Evolutionary conservation across 2,888 invertebrate genomes (phyloP).

Genomic region (Smittia sp.): DNA sequence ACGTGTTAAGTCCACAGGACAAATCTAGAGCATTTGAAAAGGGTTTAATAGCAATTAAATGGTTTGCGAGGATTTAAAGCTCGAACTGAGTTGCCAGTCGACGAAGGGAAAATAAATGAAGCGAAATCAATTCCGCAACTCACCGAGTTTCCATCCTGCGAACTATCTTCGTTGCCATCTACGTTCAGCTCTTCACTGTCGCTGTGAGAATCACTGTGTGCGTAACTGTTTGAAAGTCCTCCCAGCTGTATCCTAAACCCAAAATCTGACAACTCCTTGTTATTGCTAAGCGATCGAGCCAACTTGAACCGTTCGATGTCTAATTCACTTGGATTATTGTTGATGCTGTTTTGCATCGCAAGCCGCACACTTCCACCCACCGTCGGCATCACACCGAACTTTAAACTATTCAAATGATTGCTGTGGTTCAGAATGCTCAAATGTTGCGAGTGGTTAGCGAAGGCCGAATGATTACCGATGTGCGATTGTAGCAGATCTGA

Average conservation of each 20-base stretch:
- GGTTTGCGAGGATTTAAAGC: not conserved
- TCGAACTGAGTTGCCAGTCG: not conserved
- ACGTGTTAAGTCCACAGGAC: conserved; percentile 53
- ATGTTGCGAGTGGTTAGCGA: conserved; percentile 43
- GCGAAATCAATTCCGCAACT: conserved; percentile 44
- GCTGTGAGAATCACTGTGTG: conserved; percentile 51
- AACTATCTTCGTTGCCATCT: conserved; percentile 54
- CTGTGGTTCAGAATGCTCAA: conserved; percentile 43
- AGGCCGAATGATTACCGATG: conserved; percentile 41
- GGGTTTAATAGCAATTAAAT: conserved; percentile 17
- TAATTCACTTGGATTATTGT: conserved; percentile 46
- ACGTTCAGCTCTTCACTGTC: conserved; percentile 53
- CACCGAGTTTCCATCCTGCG: conserved; percentile 53
- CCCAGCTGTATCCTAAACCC: conserved; percentile 55
- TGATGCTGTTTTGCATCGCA: not conserved
- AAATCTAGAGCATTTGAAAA: conserved; percentile 47
- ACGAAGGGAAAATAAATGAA: conserved; percentile 2
- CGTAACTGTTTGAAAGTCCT: conserved; percentile 51
- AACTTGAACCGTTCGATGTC: conserved; percentile 53
- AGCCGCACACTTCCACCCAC: conserved; percentile 24
- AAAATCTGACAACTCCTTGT: conserved; percentile 52
- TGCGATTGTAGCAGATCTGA: conserved; percentile 39
- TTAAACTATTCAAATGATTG: conserved; percentile 41
- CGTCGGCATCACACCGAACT: conserved; percentile 38
- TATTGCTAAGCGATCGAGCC: conserved; percentile 46